A percentile compares a stretch with the other conserved stretches of the same genome.
These are phyloP conservation scores for Siderastrea radians DNA, from an alignment of 92 coral and sea anemone species.

Conservation along the genomic window DNA sequence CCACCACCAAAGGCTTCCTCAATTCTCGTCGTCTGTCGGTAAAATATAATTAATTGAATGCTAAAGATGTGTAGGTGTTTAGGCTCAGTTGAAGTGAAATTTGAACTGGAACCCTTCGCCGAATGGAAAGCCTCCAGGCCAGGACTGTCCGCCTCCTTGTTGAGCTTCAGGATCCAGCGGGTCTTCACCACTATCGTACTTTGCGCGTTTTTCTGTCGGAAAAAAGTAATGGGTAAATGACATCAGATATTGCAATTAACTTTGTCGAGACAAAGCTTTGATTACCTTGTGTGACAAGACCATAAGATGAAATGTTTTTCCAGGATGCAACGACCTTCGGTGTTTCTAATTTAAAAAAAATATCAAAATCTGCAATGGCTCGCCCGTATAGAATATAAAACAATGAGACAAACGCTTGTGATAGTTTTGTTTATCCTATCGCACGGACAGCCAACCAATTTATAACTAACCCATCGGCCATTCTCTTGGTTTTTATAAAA, in stretches of 20 bases:
- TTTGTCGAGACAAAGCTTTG: neutral
- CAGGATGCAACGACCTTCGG: too few species aligned
- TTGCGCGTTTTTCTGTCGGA: constrained; percentile 90
- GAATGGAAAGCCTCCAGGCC: constrained; percentile 97
- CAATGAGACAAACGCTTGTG: too few species aligned
- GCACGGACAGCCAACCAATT: too few species aligned
- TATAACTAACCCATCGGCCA: too few species aligned
- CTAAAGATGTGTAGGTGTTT: neutral
- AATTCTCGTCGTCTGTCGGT: neutral
- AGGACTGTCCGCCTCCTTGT: constrained; percentile 89
- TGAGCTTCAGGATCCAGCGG: constrained; percentile 99
- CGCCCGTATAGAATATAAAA: too few species aligned
- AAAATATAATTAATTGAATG: neutral
- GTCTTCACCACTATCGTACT: constrained; percentile 97
- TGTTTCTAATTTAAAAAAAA: too few species aligned
- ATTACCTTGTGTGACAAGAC: neutral
- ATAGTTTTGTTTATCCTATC: too few species aligned
- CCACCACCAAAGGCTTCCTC: neutral
- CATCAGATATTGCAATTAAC: neutral
- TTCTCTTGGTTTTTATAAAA: too few species aligned
- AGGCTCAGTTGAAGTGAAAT: constrained; percentile 89
- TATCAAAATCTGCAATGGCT: too few species aligned
- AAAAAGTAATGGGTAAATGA: neutral
- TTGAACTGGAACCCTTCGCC: constrained; percentile 98
- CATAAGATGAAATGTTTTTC: too few species aligned